Evolutionary conservation across 2,888 invertebrate genomes (phyloP), one percentile per base, ranked within the genome.

Genomic region (Neuroscelio doddi): DNA sequence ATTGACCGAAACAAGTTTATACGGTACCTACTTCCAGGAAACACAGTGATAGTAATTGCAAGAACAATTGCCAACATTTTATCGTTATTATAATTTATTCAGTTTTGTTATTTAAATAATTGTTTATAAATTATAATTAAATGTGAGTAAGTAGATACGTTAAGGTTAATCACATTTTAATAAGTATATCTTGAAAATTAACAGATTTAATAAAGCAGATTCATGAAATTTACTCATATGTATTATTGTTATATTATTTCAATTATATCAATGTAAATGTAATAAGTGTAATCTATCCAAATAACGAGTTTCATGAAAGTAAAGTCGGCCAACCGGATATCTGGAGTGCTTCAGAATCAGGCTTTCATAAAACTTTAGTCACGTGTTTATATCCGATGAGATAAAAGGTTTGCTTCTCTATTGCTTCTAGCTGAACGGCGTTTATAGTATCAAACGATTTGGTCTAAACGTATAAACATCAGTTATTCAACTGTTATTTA

Each of bases 271-370:
- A 5, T 5, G 3, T 2, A 30, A 30, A 30, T 30, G 3, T 30
- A 30, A 30, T 30, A 30, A 30, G 8, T 9, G 21, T 30, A 9
- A 30, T 30, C 30, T 9, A 4, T 30, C 30, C 30, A 10, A 30
- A 30, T 30, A 30, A 10, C 30, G 34, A 49, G 49, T 49, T 49
- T 49, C 38, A 49, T 38, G 27, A 49, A 24, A 49, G 36, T 38
- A 36, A 49, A 49, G 38, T 49, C 36, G 49, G 49, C 38, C 49
- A 49, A 49, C 49, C 36, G 49, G 49, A 38, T 38, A 27, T 36
- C 26, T n/a, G 30, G 36, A 9, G 10, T 16, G 29, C 30, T 16
- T 27, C 30, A 9, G 15, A 30, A 45, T 45, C 45, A 30, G 30
- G 29, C 30, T 49, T 49, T 49, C 49, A 38, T 49, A 38, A 49